Conservation (phyloP, 2,113 vertebrate species). For the Elanoides forficatus region DNA sequence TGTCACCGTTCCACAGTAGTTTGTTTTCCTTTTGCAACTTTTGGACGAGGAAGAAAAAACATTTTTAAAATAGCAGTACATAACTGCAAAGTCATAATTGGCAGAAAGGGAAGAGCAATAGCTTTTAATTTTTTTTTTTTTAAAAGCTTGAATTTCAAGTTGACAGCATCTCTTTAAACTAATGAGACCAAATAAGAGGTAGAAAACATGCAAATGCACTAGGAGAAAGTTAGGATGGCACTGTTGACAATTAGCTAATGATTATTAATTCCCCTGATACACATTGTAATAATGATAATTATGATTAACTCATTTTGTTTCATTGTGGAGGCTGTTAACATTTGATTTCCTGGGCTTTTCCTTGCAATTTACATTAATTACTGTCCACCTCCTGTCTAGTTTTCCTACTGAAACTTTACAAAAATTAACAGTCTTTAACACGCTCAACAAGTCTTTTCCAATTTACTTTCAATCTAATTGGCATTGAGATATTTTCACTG, state of each 20-base stretch:
- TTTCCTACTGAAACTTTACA: neutral
- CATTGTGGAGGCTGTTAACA: neutral
- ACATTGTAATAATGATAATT: slow-evolving; percentile 27
- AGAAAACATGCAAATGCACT: slow-evolving; percentile 6
- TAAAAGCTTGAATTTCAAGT: neutral
- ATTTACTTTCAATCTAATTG: neutral
- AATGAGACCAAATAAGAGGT: neutral
- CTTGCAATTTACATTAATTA: slow-evolving; percentile 48
- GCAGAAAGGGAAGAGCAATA: neutral
- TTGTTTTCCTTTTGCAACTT: neutral
- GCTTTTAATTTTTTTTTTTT: neutral
- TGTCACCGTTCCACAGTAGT: neutral
- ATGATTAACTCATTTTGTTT: slow-evolving; percentile 37
- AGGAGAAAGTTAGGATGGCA: neutral
- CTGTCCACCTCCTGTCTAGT: neutral
- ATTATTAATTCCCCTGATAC: slow-evolving; percentile 24
- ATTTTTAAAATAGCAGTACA: neutral
- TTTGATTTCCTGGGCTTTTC: slow-evolving; percentile 32
- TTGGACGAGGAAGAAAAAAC: neutral
- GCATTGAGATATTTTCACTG: neutral
- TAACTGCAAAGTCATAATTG: neutral
- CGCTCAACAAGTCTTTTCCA: neutral
- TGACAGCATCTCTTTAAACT: slow-evolving; percentile 1
- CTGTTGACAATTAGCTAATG: neutral
- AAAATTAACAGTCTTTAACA: neutral